These are phyloP conservation scores for Trichonephila clavipes DNA, from an alignment of 1,140 invertebrate genomes.

Conservation along the genomic window DNA sequence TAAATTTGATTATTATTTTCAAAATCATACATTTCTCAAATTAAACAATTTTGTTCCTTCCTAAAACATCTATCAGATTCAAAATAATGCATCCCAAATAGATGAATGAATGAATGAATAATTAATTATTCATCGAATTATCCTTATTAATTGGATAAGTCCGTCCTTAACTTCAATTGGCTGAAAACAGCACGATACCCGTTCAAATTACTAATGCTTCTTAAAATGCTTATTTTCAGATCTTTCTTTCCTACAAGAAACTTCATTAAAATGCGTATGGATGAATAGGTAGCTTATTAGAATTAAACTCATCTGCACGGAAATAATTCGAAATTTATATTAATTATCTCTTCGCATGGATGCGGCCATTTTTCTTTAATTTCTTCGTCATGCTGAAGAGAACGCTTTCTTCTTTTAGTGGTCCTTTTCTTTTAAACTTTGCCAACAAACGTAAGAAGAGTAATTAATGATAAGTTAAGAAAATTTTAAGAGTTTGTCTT, in stretches of 20 bases:
- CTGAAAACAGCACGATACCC: neutral
- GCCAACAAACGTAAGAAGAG: neutral
- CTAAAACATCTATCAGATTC: too few relatives aligned
- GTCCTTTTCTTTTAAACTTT: neutral
- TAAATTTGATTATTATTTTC: too few relatives aligned
- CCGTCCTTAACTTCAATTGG: slow-evolving; percentile 5
- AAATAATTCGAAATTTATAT: slow-evolving; percentile 36
- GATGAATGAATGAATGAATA: neutral
- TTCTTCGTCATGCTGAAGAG: neutral
- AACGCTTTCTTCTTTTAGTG: neutral
- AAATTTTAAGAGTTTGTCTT: neutral
- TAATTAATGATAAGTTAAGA: neutral
- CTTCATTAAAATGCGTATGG: slow-evolving; percentile 31
- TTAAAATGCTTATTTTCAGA: slow-evolving; percentile 24
- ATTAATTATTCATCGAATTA: slow-evolving; percentile 20
- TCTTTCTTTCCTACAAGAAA: neutral
- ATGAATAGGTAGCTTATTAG: slow-evolving; percentile 23
- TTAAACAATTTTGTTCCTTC: too few relatives aligned
- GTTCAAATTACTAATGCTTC: slow-evolving; percentile 8
- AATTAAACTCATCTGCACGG: slow-evolving; percentile 24
- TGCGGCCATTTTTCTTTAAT: neutral
- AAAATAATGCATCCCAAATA: neutral
- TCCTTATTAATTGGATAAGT: slow-evolving; percentile 12
- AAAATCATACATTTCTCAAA: too few relatives aligned
- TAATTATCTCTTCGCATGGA: slow-evolving; percentile 30